Evolutionary conservation across 1,140 invertebrate species (phyloP), one percentile per base, ranked within the genome.

Genomic region (Drosophila sulfurigaster): DNA sequence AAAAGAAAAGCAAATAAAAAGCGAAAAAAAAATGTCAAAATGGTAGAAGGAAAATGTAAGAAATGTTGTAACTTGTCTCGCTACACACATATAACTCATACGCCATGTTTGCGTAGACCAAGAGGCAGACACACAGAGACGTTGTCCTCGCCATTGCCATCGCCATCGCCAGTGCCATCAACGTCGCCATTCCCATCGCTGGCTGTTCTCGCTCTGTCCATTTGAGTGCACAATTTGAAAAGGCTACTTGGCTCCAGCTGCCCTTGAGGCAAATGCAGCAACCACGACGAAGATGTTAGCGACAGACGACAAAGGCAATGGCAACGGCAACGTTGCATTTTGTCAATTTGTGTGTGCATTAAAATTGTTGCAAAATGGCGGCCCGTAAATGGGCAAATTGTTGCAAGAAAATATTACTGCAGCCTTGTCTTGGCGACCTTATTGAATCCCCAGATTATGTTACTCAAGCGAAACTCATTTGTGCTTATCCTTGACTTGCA

Each of bases 181-280:
- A 32, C 13, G 20, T 70, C 38, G 67, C 59, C 54, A 16, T 49
- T 15, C 20, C 73, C 13, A 70, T 58, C 62, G 57, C 65, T 58
- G 5, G 59, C 49, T 75, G 82, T 77, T 79, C 82, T 82, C 49
- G 67, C 65, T 73, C 62, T 80, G 83, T 83, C 83, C 83, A 82
- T 88, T 82, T 83, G 79, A 87, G 83, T 88, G 83, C 80, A 83
- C 83, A 83, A 69, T 82, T 88, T 88, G 77, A 87, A 87, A 87
- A 78, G 85, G 83, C 83, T 87, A 87, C 85, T 87, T 82, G 60
- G 77, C 73, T 87, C 25, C 16, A 60, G 68, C 65, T 71, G 76
- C 59, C 79, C 83, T 79, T 82, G 76, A 85, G 82, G 74, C 69
- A 75, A 75, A 64, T 71, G 59, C 67, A 59, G 52, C 46, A 62